Conservation (phyloP, 2,888 invertebrate species). For the Helicoverpa assulta region DNA sequence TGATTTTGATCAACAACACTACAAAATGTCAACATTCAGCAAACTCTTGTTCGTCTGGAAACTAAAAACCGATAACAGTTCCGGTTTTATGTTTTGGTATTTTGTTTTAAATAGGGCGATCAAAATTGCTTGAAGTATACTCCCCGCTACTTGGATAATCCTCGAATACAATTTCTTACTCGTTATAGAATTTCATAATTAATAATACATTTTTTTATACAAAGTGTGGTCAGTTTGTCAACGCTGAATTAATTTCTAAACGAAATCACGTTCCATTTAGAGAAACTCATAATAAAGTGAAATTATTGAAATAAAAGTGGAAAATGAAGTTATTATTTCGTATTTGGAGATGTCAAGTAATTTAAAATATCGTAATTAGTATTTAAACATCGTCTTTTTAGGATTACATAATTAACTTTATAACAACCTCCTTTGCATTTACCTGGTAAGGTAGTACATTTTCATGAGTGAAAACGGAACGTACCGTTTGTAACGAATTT, state of each 20-base stretch:
- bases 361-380: not conserved
- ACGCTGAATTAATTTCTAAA: conserved; percentile 13
- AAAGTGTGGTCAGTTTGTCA: no score
- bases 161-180: no score
- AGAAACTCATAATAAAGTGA: not conserved
- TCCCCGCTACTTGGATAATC: no score
- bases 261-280: conserved; percentile 23
- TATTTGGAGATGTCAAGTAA: not conserved
- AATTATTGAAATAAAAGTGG: not conserved
- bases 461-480: conserved; percentile 43
- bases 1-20: not conserved
- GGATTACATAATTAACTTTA: not conserved
- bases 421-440: not conserved
- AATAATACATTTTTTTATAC: no score
- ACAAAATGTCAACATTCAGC: not conserved
- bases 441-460: no score
- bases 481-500: conserved; percentile 70
- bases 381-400: not conserved
- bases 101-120: no score
- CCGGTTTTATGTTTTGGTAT: not conserved
- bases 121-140: no score
- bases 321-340: not conserved
- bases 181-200: no score
- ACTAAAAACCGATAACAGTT: not conserved
- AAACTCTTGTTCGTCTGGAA: conserved; percentile 17